Percentiles rank a stretch among this genome's conserved stretches.
Conservation (phyloP, 2,888 invertebrate genomes). For the Saturnia pavonia region DNA sequence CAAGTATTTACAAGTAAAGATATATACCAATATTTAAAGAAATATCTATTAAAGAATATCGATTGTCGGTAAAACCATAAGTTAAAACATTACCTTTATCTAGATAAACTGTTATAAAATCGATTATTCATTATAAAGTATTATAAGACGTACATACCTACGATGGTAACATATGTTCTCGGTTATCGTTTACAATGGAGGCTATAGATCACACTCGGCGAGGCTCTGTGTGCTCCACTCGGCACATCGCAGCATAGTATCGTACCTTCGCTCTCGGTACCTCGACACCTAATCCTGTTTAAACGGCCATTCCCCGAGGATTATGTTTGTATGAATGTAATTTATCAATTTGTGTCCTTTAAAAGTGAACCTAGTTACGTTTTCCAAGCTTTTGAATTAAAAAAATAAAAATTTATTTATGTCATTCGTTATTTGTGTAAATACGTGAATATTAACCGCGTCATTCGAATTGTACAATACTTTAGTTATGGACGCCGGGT, state of each 20-base stretch:
- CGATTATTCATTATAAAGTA: slow-evolving; percentile 66
- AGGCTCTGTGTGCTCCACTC: background rate
- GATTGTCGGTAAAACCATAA: slow-evolving; percentile 8
- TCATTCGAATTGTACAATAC: background rate
- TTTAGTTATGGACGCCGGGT: background rate
- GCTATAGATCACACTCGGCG: slow-evolving; percentile 22
- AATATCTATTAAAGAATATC: background rate
- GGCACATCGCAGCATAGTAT: background rate
- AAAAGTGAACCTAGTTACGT: slow-evolving; percentile 17
- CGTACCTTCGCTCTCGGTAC: slow-evolving; percentile 21
- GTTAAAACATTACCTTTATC: slow-evolving; percentile 47
- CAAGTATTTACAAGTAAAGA: too few relatives aligned
- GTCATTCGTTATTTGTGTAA: background rate
- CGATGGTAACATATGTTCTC: slow-evolving; percentile 20
- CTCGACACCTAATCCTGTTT: slow-evolving; percentile 54
- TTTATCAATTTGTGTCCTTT: slow-evolving; percentile 65
- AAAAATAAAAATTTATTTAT: background rate
- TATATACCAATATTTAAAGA: slow-evolving; percentile 7
- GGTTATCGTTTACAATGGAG: slow-evolving; percentile 42
- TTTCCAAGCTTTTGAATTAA: background rate
- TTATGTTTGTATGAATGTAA: slow-evolving; percentile 63
- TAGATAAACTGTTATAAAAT: slow-evolving; percentile 42
- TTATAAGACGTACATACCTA: slow-evolving; percentile 52
- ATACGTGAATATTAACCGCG: background rate
- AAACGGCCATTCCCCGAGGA: slow-evolving; percentile 65